phyloP scores from a whole-genome alignment of 2,113 vertebrate species.

The Oxyura jamaicensis region DNA sequence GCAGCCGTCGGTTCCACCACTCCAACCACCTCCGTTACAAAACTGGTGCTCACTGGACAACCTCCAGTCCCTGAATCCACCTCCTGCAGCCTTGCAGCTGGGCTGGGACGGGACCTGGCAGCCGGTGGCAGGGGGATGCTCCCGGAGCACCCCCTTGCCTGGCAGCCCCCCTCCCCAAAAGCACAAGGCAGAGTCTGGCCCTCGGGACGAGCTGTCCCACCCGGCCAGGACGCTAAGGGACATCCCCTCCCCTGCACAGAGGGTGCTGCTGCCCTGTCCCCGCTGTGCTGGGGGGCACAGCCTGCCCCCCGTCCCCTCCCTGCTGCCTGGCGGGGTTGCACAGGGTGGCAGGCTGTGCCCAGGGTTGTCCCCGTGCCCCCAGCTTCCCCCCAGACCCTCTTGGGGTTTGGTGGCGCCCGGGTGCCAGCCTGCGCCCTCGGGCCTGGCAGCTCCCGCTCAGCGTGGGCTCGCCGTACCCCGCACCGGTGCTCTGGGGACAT shows the following conservation, averaged over 20 bases:
- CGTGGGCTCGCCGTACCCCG: not conserved
- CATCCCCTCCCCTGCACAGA: not conserved
- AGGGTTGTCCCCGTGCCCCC: fast-evolving
- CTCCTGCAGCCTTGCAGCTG: not conserved
- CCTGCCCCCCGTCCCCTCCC: slow-evolving; percentile 6
- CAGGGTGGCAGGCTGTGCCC: not conserved
- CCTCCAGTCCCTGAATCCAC: slow-evolving; percentile 57
- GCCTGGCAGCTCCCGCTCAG: not conserved
- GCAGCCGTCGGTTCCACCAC: slow-evolving; percentile 28
- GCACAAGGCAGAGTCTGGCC: not conserved
- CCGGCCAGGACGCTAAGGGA: not conserved
- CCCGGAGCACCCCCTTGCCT: not conserved
- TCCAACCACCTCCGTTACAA: slow-evolving; percentile 49
- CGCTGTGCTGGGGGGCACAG: not conserved
- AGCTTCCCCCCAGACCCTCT: not conserved
- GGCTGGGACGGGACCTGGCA: slow-evolving; percentile 8
- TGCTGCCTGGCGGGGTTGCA: slow-evolving; percentile 11
- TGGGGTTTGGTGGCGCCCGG: not conserved
- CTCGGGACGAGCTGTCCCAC: not conserved
- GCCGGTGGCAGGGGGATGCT: not conserved
- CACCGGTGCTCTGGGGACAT: not conserved
- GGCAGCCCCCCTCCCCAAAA: not conserved
- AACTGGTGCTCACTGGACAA: slow-evolving; percentile 72
- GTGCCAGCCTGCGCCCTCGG: not conserved
- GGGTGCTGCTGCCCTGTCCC: not conserved